phyloP scores from a whole-genome alignment of 1,140 invertebrate species.

The Drosophila cardini region DNA sequence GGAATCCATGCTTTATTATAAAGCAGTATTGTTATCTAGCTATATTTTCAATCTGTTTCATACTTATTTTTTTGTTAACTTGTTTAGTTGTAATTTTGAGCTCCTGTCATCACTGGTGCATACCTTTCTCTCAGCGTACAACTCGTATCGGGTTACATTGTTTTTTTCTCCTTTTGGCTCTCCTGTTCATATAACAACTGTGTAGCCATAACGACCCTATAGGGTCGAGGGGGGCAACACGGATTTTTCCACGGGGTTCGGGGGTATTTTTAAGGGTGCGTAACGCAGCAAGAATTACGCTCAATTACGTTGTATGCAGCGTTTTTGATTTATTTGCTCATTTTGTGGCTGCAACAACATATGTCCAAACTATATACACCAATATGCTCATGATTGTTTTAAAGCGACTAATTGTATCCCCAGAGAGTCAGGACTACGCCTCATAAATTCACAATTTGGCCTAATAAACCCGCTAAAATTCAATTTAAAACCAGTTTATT shows the following conservation, averaged over 20 bases:
- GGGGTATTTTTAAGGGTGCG: slow-evolving; percentile 47
- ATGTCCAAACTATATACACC: slow-evolving; percentile 50
- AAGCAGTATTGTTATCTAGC: no score
- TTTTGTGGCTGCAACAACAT: slow-evolving; percentile 67
- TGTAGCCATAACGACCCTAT: slow-evolving; percentile 55
- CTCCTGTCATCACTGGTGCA: neutral
- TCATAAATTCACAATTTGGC: slow-evolving; percentile 44
- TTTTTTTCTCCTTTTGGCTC: slow-evolving; percentile 47
- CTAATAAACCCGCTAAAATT: slow-evolving; percentile 40
- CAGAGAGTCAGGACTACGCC: slow-evolving; percentile 44
- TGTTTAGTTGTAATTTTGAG: no score
- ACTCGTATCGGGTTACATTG: slow-evolving; percentile 69
- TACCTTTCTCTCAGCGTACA: slow-evolving; percentile 46
- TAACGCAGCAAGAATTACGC: slow-evolving; percentile 28
- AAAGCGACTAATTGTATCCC: slow-evolving; percentile 71
- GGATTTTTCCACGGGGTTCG: neutral
- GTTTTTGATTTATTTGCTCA: slow-evolving; percentile 83
- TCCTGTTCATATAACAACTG: slow-evolving; percentile 43
- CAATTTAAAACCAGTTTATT: slow-evolving; percentile 3
- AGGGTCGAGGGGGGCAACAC: slow-evolving; percentile 15
- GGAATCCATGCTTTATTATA: no score
- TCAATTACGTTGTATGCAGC: slow-evolving; percentile 75
- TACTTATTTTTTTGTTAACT: no score
- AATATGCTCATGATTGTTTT: slow-evolving; percentile 40
- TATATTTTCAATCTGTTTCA: no score